A percentile compares a stretch with the other conserved stretches of the same genome.
These are phyloP conservation scores for Pocillopora grandis DNA, from an alignment of 92 coral and sea anemone species.

Conservation along the genomic window DNA sequence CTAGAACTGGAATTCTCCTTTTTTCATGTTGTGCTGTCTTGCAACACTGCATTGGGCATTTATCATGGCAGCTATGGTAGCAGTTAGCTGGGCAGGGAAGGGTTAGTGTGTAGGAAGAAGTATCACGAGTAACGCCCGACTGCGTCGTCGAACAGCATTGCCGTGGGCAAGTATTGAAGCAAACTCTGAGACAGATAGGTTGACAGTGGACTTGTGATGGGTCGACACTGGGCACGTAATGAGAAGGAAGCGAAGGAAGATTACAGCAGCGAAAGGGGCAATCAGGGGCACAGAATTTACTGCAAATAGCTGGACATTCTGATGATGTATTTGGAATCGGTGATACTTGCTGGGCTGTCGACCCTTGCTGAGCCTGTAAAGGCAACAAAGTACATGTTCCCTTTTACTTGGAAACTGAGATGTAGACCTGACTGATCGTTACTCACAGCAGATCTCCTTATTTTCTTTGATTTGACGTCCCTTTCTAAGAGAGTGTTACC, in stretches of 20 bases:
- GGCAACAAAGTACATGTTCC: not conserved
- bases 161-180: conserved; percentile 63
- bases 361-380: not conserved
- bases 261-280: conserved; percentile 77
- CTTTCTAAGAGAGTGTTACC: not conserved
- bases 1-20: not conserved
- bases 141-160: conserved; percentile 46
- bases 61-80: not conserved
- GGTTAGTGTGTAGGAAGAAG: not conserved
- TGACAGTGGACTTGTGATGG: conserved; percentile 31
- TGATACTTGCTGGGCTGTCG: not conserved
- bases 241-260: not conserved
- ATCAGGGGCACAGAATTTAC: conserved; percentile 54
- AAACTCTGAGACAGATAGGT: conserved; percentile 44
- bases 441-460: not conserved
- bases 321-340: not conserved
- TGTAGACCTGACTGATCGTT: not conserved
- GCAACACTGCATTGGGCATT: conserved; percentile 31
- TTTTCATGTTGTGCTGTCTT: not conserved
- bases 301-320: conserved; percentile 61
- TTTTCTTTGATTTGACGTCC: not conserved
- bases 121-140: not conserved
- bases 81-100: conserved; percentile 16
- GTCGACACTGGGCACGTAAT: not conserved
- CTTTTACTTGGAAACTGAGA: not conserved